phyloP scores from a whole-genome alignment of 2,113 vertebrate species.

The Pleuronectes platessa region DNA sequence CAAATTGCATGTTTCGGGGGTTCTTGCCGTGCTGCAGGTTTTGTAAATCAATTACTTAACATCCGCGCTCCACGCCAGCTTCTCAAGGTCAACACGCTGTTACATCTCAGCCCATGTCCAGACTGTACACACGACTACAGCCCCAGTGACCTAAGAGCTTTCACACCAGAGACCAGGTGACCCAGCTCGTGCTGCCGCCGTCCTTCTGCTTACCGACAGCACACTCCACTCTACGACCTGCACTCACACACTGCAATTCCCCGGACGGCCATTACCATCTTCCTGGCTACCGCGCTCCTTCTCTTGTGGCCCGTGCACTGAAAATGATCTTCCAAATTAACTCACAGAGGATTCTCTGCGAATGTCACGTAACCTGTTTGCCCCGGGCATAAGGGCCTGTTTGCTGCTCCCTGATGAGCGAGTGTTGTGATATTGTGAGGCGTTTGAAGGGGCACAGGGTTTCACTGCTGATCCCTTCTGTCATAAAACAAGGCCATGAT shows the following conservation, averaged over 20 bases:
- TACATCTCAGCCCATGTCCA: neutral
- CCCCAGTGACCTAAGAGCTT: neutral
- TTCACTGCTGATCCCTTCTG: constrained; percentile 42
- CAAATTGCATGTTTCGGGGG: no score
- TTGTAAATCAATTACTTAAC: neutral
- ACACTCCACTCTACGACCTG: constrained; percentile 40
- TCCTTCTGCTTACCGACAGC: constrained; percentile 28
- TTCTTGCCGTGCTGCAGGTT: neutral
- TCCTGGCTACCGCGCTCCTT: constrained; percentile 18
- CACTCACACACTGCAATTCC: constrained; percentile 55
- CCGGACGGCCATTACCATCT: constrained; percentile 52
- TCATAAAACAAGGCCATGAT: constrained; percentile 45
- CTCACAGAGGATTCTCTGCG: constrained; percentile 59
- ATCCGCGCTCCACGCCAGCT: neutral
- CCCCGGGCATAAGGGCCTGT: constrained; percentile 37
- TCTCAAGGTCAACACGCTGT: constrained; percentile 19
- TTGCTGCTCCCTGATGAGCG: constrained; percentile 35
- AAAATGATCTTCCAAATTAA: constrained; percentile 71
- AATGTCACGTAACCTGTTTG: constrained; percentile 64
- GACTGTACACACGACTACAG: constrained; percentile 15
- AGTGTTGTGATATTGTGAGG: constrained; percentile 45
- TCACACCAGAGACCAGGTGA: constrained; percentile 26
- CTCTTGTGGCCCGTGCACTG: constrained; percentile 55
- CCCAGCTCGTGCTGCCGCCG: constrained; percentile 17
- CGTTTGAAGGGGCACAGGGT: constrained; percentile 30